These are phyloP conservation scores for Drosophila insularis DNA, from an alignment of 1,140 invertebrate genomes.

Conservation along the genomic window DNA sequence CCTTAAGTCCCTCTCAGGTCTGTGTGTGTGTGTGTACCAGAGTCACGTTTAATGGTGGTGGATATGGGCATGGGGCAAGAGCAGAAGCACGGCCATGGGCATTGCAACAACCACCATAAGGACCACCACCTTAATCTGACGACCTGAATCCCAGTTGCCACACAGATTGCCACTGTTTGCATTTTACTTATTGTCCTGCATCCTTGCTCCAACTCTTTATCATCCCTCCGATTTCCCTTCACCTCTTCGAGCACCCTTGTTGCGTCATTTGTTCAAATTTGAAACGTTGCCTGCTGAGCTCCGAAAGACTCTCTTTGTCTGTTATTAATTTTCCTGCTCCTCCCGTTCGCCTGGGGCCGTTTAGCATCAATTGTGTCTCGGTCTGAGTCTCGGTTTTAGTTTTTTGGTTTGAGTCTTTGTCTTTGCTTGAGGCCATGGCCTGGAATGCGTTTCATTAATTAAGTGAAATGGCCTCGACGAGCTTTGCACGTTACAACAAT, in stretches of 20 bases:
- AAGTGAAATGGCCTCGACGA: slow-evolving; percentile 78
- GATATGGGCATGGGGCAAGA: slow-evolving; percentile 27
- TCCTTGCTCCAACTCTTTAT: slow-evolving; percentile 45
- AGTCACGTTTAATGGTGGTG: slow-evolving; percentile 59
- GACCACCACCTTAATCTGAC: too few species aligned
- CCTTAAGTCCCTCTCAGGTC: slow-evolving; percentile 6
- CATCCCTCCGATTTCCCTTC: slow-evolving; percentile 19
- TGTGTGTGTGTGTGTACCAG: slow-evolving; percentile 40
- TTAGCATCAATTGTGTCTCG: slow-evolving; percentile 66
- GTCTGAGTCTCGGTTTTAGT: slow-evolving; percentile 23
- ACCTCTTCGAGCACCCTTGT: slow-evolving; percentile 39
- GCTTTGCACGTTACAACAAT: slow-evolving; percentile 82
- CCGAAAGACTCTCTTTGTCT: slow-evolving; percentile 35
- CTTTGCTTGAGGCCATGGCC: slow-evolving; percentile 41
- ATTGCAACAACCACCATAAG: slow-evolving; percentile 64
- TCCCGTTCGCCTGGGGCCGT: slow-evolving; percentile 40
- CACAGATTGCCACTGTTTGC: slow-evolving; percentile 62
- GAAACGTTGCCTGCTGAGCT: slow-evolving; percentile 36
- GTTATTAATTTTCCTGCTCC: slow-evolving; percentile 71
- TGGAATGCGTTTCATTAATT: slow-evolving; percentile 79
- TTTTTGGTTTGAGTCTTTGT: slow-evolving; percentile 3
- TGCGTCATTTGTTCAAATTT: slow-evolving; percentile 62
- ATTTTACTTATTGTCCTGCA: slow-evolving; percentile 43
- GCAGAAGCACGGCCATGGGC: background rate
- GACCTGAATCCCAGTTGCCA: background rate